Evolutionary conservation across 2,113 vertebrate genomes (phyloP).

Genomic region (Myiopsitta monachus): DNA sequence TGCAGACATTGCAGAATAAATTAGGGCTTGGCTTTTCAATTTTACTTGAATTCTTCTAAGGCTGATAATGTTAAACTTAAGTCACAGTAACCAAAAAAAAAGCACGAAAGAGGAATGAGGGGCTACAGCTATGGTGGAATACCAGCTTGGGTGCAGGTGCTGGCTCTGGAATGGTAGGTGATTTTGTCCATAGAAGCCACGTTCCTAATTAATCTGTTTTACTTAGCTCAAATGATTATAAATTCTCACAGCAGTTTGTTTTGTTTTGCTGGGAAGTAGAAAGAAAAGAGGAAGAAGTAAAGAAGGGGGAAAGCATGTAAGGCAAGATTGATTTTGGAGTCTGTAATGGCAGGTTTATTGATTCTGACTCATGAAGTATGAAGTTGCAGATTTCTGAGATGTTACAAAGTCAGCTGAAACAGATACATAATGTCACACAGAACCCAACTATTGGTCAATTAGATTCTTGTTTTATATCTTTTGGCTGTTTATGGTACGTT

Average conservation of each 20-base stretch:
- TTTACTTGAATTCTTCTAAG: not conserved
- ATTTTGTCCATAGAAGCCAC: not conserved
- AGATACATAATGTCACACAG: constrained; percentile 27
- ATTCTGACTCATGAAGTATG: constrained; percentile 42
- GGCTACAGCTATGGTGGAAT: not conserved
- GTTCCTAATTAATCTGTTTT: not conserved
- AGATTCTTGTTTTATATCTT: constrained; percentile 27
- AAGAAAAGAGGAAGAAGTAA: constrained; percentile 9
- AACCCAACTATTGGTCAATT: constrained; percentile 1
- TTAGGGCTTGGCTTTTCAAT: not conserved
- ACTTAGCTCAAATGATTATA: not conserved
- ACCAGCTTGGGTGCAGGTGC: not conserved
- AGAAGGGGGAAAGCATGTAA: not conserved
- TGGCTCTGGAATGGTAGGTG: not conserved
- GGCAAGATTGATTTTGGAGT: constrained; percentile 9
- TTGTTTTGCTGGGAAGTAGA: not conserved
- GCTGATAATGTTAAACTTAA: not conserved
- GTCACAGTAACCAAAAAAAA: not conserved
- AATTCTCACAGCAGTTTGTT: not conserved
- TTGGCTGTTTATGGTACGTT: not conserved
- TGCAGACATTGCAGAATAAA: not conserved
- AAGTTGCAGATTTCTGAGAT: constrained; percentile 38
- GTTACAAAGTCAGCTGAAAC: constrained; percentile 17
- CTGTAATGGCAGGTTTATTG: constrained; percentile 41
- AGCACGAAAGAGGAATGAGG: not conserved